phyloP scores from a whole-genome alignment of 2,888 invertebrate species.

The Macrophya alboannulata region DNA sequence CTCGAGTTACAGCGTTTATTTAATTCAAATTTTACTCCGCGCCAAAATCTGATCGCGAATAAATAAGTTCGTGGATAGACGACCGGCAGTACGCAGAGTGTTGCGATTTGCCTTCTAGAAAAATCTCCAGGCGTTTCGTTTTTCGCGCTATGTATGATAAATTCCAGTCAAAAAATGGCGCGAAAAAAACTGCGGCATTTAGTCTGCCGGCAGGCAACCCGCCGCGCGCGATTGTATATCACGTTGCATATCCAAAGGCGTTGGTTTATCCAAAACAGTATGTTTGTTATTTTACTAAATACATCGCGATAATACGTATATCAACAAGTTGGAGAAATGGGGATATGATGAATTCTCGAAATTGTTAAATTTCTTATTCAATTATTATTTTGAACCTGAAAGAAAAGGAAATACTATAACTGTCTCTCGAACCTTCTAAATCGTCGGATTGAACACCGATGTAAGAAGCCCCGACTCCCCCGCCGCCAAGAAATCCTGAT shows the following conservation, averaged over 20 bases:
- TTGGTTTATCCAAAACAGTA: background rate
- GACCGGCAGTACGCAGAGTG: background rate
- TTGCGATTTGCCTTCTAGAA: too few species aligned
- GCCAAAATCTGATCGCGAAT: background rate
- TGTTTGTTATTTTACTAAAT: too few species aligned
- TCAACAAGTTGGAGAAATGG: background rate
- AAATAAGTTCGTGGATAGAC: background rate
- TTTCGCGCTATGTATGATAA: slow-evolving; percentile 53
- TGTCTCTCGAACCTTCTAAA: slow-evolving; percentile 72
- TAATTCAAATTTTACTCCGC: background rate
- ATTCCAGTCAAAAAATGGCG: background rate
- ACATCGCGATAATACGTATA: background rate
- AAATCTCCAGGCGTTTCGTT: too few species aligned
- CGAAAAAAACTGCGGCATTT: background rate
- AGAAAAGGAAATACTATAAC: background rate
- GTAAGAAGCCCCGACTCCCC: slow-evolving; percentile 73
- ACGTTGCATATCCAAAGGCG: background rate
- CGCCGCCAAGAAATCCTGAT: slow-evolving; percentile 72
- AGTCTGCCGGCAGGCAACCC: background rate
- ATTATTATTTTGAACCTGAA: background rate
- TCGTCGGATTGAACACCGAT: slow-evolving; percentile 78
- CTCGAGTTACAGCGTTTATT: background rate
- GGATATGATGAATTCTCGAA: too few species aligned
- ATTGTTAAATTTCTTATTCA: too few species aligned
- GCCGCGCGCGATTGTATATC: background rate